Evolutionary conservation across 2,113 vertebrate genomes (phyloP).

Genomic region (Takifugu bimaculatus): DNA sequence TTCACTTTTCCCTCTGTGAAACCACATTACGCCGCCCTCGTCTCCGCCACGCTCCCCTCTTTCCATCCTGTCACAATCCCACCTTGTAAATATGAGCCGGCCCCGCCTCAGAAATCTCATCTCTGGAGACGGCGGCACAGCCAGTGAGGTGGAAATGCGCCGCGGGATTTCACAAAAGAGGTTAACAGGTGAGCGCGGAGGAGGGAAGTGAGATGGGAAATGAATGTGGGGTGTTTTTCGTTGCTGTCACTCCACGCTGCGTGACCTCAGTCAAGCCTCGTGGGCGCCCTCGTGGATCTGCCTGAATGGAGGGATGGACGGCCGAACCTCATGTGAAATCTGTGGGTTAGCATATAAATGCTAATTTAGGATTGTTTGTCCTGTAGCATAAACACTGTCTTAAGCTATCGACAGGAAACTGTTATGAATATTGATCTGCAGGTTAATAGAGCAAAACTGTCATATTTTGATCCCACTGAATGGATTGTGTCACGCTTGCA

Average conservation of each 20-base stretch:
- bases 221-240: slow-evolving; percentile 53
- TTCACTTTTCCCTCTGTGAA: slow-evolving; percentile 26
- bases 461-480: too few species aligned
- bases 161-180: slow-evolving; percentile 52
- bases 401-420: too few species aligned
- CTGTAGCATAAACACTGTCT: too few species aligned
- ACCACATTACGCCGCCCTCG: slow-evolving; percentile 3
- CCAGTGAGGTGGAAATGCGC: slow-evolving; percentile 45
- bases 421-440: background rate
- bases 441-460: background rate
- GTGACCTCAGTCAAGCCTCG: slow-evolving; percentile 42
- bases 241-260: slow-evolving; percentile 23
- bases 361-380: too few species aligned
- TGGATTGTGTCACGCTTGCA: too few species aligned
- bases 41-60: slow-evolving; percentile 8
- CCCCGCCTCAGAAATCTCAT: slow-evolving; percentile 57
- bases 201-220: slow-evolving; percentile 46
- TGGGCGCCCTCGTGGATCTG: slow-evolving; percentile 46
- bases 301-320: slow-evolving; percentile 43
- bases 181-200: slow-evolving; percentile 60
- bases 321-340: background rate
- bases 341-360: too few species aligned
- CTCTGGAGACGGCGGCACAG: slow-evolving; percentile 34
- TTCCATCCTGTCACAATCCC: slow-evolving; percentile 31
- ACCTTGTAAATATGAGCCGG: slow-evolving; percentile 50